A percentile compares a stretch with the other conserved stretches of the same genome.
These are phyloP conservation scores for Drosophila setifemur DNA, from an alignment of 1,140 invertebrate genomes.

Conservation along the genomic window DNA sequence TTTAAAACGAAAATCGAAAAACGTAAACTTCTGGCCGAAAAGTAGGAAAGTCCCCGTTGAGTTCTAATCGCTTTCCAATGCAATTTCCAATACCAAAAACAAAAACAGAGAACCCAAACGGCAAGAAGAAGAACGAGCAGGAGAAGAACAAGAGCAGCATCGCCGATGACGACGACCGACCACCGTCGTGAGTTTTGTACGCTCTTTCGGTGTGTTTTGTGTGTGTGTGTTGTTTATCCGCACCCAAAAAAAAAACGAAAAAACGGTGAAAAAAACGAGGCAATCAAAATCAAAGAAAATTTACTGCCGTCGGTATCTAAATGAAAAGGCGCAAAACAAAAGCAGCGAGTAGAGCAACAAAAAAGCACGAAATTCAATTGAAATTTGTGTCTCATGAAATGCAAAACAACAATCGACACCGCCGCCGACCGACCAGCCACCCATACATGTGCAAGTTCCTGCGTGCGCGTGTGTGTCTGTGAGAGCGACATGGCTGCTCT, in stretches of 20 bases:
- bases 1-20: slow-evolving; percentile 34
- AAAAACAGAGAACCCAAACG: not conserved
- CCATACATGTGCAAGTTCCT: slow-evolving; percentile 14
- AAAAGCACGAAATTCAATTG: slow-evolving; percentile 48
- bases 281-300: slow-evolving; percentile 36
- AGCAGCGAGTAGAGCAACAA: slow-evolving; percentile 17
- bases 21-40: slow-evolving; percentile 9
- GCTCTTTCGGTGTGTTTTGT: slow-evolving; percentile 30
- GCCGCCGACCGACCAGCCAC: slow-evolving; percentile 18
- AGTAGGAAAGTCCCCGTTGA: not conserved
- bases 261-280: not conserved
- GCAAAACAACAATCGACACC: slow-evolving; percentile 41
- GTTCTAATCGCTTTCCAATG: not conserved
- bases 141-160: slow-evolving; percentile 29
- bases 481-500: slow-evolving; percentile 41
- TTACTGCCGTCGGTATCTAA: slow-evolving; percentile 36
- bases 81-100: not conserved
- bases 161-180: slow-evolving; percentile 49
- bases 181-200: slow-evolving; percentile 35
- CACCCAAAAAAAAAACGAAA: slow-evolving; percentile 65
- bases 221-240: slow-evolving; percentile 51
- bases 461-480: slow-evolving; percentile 20
- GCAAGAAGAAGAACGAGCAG: slow-evolving; percentile 28
- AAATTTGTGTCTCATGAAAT: slow-evolving; percentile 50
- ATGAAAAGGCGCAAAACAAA: slow-evolving; percentile 49